These are phyloP conservation scores for Omphaloscelis lunosa DNA, from an alignment of 2,888 invertebrate genomes.

Conservation along the genomic window DNA sequence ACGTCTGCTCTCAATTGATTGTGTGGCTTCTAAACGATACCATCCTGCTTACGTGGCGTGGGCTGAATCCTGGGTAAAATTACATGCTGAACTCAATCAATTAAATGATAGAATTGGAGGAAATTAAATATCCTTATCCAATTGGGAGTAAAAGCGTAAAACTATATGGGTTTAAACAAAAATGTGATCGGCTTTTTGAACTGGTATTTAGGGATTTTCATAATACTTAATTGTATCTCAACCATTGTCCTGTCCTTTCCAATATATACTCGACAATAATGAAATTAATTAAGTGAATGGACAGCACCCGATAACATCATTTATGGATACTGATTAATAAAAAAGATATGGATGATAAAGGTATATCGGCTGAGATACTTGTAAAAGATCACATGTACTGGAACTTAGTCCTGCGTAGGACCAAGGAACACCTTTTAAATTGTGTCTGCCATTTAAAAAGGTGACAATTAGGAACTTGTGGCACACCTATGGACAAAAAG, in stretches of 20 bases:
- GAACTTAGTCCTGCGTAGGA: neutral
- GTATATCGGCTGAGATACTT: neutral
- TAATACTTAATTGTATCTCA: neutral
- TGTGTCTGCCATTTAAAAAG: neutral
- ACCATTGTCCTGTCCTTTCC: neutral
- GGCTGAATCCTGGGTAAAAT: conserved; percentile 69
- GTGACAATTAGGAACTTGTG: neutral
- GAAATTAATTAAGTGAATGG: conserved; percentile 30
- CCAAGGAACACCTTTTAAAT: neutral
- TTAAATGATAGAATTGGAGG: conserved; percentile 66
- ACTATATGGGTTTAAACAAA: neutral
- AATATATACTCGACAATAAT: neutral
- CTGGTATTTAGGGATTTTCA: neutral
- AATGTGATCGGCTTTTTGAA: neutral
- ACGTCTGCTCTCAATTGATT: conserved; percentile 74
- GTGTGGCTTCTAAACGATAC: conserved; percentile 70
- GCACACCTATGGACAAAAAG: conserved; percentile 18
- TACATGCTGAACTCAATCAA: conserved; percentile 67
- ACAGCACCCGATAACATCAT: conserved; percentile 3
- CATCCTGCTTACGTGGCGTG: conserved; percentile 78
- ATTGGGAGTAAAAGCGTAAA: conserved; percentile 33
- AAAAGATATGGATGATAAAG: conserved; percentile 17
- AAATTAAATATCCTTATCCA: conserved; percentile 67
- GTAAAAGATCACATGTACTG: neutral
- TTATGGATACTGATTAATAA: neutral